A percentile compares a stretch with the other conserved stretches of the same genome.
phyloP scores from a whole-genome alignment of 1,140 invertebrate genomes.

The Batillaria attramentaria region DNA sequence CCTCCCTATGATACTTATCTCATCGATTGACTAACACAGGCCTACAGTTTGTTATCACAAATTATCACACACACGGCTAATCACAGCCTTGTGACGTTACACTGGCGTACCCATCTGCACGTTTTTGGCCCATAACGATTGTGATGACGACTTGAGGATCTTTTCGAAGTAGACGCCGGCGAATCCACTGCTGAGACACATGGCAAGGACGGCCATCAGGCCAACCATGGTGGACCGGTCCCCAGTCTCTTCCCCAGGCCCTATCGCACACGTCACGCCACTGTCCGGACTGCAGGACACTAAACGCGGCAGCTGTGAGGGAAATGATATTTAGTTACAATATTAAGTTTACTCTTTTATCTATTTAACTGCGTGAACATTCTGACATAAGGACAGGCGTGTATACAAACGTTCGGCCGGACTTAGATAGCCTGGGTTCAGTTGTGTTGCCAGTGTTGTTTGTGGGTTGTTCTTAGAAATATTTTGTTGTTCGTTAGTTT shows the following conservation, averaged over 20 bases:
- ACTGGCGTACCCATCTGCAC: constrained; percentile 75
- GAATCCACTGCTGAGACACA: constrained; percentile 96
- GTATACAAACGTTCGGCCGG: too few species aligned
- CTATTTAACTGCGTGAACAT: too few species aligned
- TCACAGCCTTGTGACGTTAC: too few species aligned
- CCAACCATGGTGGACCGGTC: constrained; percentile 79
- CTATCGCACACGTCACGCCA: not conserved
- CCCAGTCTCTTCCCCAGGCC: constrained; percentile 15
- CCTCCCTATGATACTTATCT: too few species aligned
- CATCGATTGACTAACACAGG: too few species aligned
- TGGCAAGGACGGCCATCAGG: constrained; percentile 88
- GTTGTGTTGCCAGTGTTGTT: too few species aligned
- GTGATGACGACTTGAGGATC: constrained; percentile 91
- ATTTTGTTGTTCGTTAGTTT: too few species aligned
- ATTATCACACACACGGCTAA: too few species aligned
- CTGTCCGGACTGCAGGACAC: constrained; percentile 27
- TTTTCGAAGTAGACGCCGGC: constrained; percentile 99
- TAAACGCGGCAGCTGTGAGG: not conserved
- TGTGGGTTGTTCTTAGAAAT: too few species aligned
- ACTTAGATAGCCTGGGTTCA: too few species aligned
- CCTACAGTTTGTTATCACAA: too few species aligned
- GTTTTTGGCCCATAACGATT: constrained; percentile 88
- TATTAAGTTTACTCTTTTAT: not conserved
- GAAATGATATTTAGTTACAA: constrained; percentile 3
- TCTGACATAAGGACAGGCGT: too few species aligned